Percentiles rank a stretch among this genome's conserved stretches.
phyloP scores from a whole-genome alignment of 1,140 invertebrate species.

The Nixonia krombeini region DNA sequence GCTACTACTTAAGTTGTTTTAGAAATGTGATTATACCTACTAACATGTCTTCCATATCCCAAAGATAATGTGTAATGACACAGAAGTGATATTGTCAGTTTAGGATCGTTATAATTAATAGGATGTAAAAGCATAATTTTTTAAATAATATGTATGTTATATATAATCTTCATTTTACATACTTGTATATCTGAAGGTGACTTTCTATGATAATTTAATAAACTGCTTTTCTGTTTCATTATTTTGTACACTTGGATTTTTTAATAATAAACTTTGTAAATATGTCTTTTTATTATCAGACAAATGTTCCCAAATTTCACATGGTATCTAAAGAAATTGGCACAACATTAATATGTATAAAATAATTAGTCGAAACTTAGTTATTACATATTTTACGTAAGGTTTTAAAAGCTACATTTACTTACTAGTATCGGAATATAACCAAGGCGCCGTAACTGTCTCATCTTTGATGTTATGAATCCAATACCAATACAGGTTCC shows the following conservation, averaged over 20 bases:
- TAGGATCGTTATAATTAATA: too few relatives aligned
- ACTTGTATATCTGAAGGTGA: conserved; percentile 6
- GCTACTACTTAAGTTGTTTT: too few relatives aligned
- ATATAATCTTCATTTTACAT: not conserved
- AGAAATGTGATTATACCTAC: too few relatives aligned
- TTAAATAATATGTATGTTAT: too few relatives aligned
- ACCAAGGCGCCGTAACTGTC: conserved; percentile 73
- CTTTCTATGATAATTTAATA: conserved; percentile 5
- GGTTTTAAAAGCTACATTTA: conserved; percentile 23
- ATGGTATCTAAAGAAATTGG: conserved; percentile 40
- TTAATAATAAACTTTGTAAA: conserved; percentile 3
- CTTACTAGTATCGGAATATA: conserved; percentile 74
- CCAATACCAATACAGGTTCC: conserved; percentile 64
- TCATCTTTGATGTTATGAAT: conserved; percentile 67
- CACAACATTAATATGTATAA: too few relatives aligned
- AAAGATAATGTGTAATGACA: too few relatives aligned
- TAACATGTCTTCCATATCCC: too few relatives aligned
- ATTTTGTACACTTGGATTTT: not conserved
- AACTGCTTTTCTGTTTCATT: not conserved
- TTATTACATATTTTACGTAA: conserved; percentile 6
- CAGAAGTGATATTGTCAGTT: too few relatives aligned
- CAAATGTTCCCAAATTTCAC: not conserved
- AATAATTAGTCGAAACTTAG: not conserved
- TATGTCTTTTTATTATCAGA: conserved; percentile 3
- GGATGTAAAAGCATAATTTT: too few relatives aligned